Evolutionary conservation across 1,140 invertebrate genomes (phyloP).

Genomic region (Drosophila littoralis): DNA sequence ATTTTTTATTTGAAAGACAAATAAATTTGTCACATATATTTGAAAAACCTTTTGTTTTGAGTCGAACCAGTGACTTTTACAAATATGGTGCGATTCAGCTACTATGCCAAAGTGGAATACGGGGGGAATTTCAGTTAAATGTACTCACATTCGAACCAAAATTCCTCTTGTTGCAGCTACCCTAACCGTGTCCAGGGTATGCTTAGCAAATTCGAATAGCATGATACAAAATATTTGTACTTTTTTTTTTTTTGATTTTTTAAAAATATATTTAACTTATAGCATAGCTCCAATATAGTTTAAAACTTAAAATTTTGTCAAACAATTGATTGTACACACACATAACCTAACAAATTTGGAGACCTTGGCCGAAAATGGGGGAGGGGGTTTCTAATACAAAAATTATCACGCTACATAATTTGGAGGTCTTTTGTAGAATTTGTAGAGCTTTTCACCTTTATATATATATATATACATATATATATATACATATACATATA

Average conservation of each 20-base stretch:
- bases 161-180: no score
- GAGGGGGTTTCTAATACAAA: neutral
- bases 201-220: neutral
- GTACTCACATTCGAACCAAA: no score
- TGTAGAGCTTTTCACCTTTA: neutral
- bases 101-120: no score
- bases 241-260: neutral
- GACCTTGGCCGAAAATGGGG: neutral
- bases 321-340: conserved; percentile 1
- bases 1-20: no score
- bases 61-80: no score
- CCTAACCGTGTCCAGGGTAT: neutral
- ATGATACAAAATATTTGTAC: neutral
- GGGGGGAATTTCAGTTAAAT: no score
- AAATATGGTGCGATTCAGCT: no score
- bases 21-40: no score
- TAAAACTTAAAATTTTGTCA: neutral
- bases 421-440: neutral
- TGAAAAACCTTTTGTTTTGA: no score
- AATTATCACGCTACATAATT: neutral
- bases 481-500: neutral
- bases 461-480: neutral
- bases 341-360: neutral
- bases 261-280: neutral
- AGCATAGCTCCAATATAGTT: neutral